Evolutionary conservation across 2,888 invertebrate genomes (phyloP).

Genomic region (Yponomeuta evonymella): DNA sequence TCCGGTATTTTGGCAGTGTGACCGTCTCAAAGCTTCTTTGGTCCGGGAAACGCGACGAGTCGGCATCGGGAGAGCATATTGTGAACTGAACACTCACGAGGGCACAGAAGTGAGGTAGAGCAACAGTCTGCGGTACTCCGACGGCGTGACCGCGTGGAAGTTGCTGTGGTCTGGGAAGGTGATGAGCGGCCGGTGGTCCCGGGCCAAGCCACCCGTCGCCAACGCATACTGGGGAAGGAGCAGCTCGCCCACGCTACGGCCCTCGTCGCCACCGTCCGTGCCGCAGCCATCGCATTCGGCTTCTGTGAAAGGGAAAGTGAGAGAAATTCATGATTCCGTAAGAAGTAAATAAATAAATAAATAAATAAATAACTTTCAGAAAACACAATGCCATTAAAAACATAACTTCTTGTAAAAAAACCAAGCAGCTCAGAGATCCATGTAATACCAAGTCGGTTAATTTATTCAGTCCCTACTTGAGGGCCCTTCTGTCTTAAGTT

Average conservation of each 20-base stretch:
- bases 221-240: slow-evolving; percentile 92
- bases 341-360: too few relatives aligned
- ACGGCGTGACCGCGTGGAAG: slow-evolving; percentile 87
- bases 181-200: slow-evolving; percentile 93
- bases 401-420: too few relatives aligned
- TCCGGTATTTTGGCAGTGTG: too few relatives aligned
- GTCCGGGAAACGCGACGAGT: too few relatives aligned
- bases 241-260: slow-evolving; percentile 89
- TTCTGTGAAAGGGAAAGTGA: slow-evolving; percentile 43
- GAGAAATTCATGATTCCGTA: too few relatives aligned
- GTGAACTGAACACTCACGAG: slow-evolving; percentile 81
- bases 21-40: too few relatives aligned
- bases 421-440: too few relatives aligned
- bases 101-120: slow-evolving; percentile 97
- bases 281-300: slow-evolving; percentile 72
- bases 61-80: neutral
- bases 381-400: too few relatives aligned
- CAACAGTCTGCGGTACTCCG: slow-evolving; percentile 93
- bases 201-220: slow-evolving; percentile 95
- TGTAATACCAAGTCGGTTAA: too few relatives aligned
- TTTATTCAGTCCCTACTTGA: too few relatives aligned
- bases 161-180: slow-evolving; percentile 96
- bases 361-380: too few relatives aligned
- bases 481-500: too few relatives aligned
- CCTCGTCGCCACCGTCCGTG: slow-evolving; percentile 76